Conservation (phyloP, 2,797 vertebrate species). For the Siniperca undulata region DNA sequence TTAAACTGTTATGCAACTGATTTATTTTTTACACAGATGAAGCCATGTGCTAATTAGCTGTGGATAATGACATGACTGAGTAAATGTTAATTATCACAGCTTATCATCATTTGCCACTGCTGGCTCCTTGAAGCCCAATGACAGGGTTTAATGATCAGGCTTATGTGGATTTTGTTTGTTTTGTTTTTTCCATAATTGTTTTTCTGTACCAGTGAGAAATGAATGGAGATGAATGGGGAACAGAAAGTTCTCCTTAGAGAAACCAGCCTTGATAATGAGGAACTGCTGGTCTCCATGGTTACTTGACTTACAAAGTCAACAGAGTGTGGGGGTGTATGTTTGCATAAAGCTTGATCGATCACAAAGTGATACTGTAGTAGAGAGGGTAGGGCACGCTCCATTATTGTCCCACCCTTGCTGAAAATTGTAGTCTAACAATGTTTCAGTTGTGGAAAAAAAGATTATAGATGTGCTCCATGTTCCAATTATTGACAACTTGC, state of each 20-base stretch:
- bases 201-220: slow-evolving; percentile 15
- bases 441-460: background rate
- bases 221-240: slow-evolving; percentile 42
- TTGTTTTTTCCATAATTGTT: slow-evolving; percentile 1
- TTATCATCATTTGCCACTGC: slow-evolving; percentile 32
- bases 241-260: slow-evolving; percentile 54
- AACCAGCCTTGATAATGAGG: slow-evolving; percentile 50
- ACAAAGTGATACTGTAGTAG: background rate
- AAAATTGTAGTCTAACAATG: background rate
- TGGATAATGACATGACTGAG: slow-evolving; percentile 46
- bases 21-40: slow-evolving; percentile 38
- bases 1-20: slow-evolving; percentile 29
- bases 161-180: background rate
- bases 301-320: slow-evolving; percentile 54
- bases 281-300: slow-evolving; percentile 63
- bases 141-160: slow-evolving; percentile 25
- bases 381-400: background rate
- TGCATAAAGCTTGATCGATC: slow-evolving; percentile 49
- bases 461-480: background rate
- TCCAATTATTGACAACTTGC: background rate
- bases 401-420: background rate
- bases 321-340: slow-evolving; percentile 42
- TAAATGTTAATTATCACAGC: slow-evolving; percentile 48
- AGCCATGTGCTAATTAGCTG: slow-evolving; percentile 49
- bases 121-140: slow-evolving; percentile 21